These are phyloP conservation scores for Apogon hyalosoma DNA, from an alignment of 2,797 vertebrate species.

Conservation along the genomic window DNA sequence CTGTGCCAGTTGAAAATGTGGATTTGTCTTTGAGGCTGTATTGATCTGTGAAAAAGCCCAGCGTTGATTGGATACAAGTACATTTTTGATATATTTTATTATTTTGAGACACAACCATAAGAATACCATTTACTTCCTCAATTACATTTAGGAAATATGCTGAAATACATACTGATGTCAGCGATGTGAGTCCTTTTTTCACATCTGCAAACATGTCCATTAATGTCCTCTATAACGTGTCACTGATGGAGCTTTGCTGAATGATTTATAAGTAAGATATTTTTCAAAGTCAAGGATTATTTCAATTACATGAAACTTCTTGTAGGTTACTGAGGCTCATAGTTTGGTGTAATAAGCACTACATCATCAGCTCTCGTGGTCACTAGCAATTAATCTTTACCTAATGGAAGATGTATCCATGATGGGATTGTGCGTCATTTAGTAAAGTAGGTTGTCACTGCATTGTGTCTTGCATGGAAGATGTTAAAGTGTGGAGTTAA, in stretches of 20 bases:
- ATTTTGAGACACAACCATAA: conserved; percentile 17
- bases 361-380: conserved; percentile 8
- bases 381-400: conserved; percentile 2
- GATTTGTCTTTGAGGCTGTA: conserved; percentile 51
- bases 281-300: conserved; percentile 34
- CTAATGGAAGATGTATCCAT: background rate
- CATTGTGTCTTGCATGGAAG: background rate
- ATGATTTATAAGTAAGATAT: conserved; percentile 58
- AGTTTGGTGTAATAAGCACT: conserved; percentile 6
- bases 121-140: too few relatives aligned
- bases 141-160: background rate
- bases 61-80: conserved; percentile 43
- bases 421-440: background rate
- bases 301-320: conserved; percentile 21
- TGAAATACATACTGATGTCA: background rate
- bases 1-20: conserved; percentile 41
- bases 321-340: conserved; percentile 7
- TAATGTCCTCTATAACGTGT: conserved; percentile 16
- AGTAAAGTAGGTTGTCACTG: background rate
- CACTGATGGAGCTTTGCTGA: conserved; percentile 34
- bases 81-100: conserved; percentile 53
- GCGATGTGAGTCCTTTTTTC: background rate
- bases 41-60: conserved; percentile 53
- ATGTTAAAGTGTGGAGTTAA: background rate
- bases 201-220: conserved; percentile 4